phyloP scores from a whole-genome alignment of 1,140 invertebrate species.

The Panulirus ornatus region DNA sequence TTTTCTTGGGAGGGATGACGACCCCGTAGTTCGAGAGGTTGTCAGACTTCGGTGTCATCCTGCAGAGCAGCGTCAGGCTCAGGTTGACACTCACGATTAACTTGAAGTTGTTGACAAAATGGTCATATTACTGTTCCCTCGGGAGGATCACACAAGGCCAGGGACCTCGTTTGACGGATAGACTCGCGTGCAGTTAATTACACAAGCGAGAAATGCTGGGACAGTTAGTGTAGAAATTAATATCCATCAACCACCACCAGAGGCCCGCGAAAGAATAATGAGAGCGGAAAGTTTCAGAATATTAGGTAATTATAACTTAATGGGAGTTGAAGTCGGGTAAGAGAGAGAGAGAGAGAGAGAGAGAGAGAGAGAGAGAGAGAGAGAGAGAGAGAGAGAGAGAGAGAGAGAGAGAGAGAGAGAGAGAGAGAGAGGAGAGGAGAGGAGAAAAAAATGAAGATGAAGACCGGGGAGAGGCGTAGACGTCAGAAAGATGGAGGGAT shows the following conservation, averaged over 20 bases:
- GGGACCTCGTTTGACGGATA: neutral
- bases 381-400: neutral
- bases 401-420: neutral
- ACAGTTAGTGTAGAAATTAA: slow-evolving; percentile 1
- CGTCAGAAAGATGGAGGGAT: too few species aligned
- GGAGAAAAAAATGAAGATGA: neutral
- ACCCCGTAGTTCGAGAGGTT: too few species aligned
- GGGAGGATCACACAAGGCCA: neutral
- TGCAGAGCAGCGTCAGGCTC: too few species aligned
- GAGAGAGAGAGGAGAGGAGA: neutral
- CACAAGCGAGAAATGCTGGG: neutral
- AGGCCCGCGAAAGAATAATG: slow-evolving; percentile 12
- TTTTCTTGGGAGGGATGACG: too few species aligned
- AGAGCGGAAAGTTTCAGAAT: slow-evolving; percentile 8
- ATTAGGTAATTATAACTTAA: slow-evolving; percentile 14
- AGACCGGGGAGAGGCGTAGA: neutral
- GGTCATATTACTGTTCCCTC: too few species aligned
- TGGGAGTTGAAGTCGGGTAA: neutral
- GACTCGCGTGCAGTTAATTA: neutral
- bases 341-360: neutral
- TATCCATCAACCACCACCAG: neutral
- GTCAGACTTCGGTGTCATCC: neutral
- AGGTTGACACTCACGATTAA: too few species aligned
- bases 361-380: neutral
- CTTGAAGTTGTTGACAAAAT: too few species aligned